Conservation (phyloP, 2,797 vertebrate genomes). For the Scolopax rusticola region DNA sequence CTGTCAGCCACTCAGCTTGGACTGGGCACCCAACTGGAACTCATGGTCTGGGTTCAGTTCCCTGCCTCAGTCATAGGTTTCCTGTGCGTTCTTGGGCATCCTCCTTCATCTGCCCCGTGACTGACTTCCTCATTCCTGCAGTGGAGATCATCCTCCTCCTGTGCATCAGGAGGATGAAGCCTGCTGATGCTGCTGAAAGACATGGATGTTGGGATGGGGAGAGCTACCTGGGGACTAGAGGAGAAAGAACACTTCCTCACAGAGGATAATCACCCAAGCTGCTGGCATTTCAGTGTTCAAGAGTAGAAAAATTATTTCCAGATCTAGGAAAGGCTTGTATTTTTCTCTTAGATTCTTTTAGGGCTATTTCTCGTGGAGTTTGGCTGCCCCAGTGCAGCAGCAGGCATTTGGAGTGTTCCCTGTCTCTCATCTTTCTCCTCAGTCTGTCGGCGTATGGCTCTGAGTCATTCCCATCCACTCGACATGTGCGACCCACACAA, state of each 20-base stretch:
- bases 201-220: fast-evolving
- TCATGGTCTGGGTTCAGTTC: conserved; percentile 51
- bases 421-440: conserved; percentile 37
- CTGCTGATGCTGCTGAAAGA: not conserved
- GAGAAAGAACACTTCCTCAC: not conserved
- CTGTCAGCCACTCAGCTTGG: not conserved
- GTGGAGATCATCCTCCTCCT: not conserved
- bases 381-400: not conserved
- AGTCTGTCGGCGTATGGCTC: conserved; percentile 12
- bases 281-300: not conserved
- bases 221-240: not conserved
- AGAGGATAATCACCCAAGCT: not conserved
- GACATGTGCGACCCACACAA: fast-evolving
- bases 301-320: not conserved
- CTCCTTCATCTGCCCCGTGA: conserved; percentile 5
- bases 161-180: not conserved
- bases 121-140: not conserved
- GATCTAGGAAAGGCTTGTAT: not conserved
- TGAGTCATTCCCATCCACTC: conserved; percentile 35
- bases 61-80: conserved; percentile 11
- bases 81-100: not conserved
- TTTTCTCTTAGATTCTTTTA: not conserved
- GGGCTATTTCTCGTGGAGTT: not conserved
- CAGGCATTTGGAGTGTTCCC: conserved; percentile 26
- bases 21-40: conserved; percentile 45